Evolutionary conservation across 2,888 invertebrate genomes (phyloP).

Genomic region (Proisotoma minuta): DNA sequence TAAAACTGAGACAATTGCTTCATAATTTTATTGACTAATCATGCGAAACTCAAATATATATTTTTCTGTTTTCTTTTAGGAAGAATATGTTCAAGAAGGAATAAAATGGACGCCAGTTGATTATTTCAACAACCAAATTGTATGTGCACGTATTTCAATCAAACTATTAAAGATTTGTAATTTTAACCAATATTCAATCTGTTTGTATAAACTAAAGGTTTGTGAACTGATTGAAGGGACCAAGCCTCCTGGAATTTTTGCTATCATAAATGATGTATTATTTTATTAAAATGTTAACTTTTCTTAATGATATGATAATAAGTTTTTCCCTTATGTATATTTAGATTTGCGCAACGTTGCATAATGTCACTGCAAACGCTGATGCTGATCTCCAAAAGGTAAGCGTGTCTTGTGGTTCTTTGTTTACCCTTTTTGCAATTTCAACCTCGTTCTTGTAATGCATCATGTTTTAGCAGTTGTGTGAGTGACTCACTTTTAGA

Average conservation of each 20-base stretch:
- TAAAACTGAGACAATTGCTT: background rate
- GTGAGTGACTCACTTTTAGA: too few species aligned
- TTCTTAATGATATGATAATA: background rate
- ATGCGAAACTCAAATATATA: background rate
- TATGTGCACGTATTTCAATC: too few species aligned
- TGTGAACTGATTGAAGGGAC: conserved; percentile 64
- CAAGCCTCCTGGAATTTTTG: conserved; percentile 62
- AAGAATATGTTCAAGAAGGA: conserved; percentile 64
- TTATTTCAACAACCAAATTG: conserved; percentile 66
- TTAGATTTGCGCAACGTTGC: conserved; percentile 65
- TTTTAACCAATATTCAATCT: too few species aligned
- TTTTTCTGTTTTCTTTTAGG: conserved; percentile 52
- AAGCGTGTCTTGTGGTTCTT: conserved; percentile 10
- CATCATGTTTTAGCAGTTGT: too few species aligned
- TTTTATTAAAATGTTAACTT: background rate
- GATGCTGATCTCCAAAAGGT: conserved; percentile 59
- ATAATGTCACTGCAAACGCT: conserved; percentile 62
- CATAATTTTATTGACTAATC: background rate
- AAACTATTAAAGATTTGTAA: too few species aligned
- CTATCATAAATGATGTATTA: conserved; percentile 64
- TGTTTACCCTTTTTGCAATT: too few species aligned
- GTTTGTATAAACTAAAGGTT: too few species aligned
- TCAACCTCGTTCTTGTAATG: too few species aligned
- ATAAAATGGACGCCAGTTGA: conserved; percentile 65
- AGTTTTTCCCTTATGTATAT: conserved; percentile 52